phyloP scores from a whole-genome alignment of 2,888 invertebrate species.

The Brachypalpus laphriformis region DNA sequence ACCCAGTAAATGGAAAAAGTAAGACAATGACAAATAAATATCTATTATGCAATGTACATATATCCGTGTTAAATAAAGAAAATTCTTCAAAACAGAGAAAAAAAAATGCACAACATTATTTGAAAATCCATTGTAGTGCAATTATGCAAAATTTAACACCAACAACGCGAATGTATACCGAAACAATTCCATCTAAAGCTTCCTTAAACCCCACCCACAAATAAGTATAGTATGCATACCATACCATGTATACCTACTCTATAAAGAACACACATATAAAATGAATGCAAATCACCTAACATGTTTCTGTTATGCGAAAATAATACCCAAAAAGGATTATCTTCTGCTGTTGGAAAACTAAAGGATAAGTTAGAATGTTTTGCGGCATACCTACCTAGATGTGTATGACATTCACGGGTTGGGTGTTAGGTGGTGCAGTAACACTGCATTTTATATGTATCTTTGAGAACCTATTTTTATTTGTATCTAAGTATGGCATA shows the following conservation, averaged over 20 bases:
- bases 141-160: constrained; percentile 67
- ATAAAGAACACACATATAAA: constrained; percentile 46
- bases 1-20: not conserved
- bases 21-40: constrained; percentile 13
- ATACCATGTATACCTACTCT: constrained; percentile 1
- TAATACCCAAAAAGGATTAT: constrained; percentile 74
- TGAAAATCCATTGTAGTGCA: constrained; percentile 54
- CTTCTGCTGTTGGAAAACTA: constrained; percentile 47
- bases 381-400: constrained; percentile 55
- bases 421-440: constrained; percentile 43
- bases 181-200: constrained; percentile 18
- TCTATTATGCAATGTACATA: not conserved
- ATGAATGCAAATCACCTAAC: constrained; percentile 66
- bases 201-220: constrained; percentile 18
- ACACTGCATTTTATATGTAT: constrained; percentile 47
- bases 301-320: constrained; percentile 69
- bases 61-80: not conserved
- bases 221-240: not conserved
- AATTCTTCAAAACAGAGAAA: constrained; percentile 35
- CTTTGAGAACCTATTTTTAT: constrained; percentile 40
- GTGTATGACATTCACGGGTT: not conserved
- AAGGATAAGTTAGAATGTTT: constrained; percentile 64
- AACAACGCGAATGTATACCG: constrained; percentile 24
- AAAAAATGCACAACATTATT: constrained; percentile 47
- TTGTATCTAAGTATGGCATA: constrained; percentile 42